Evolutionary conservation across 2,888 invertebrate species (phyloP).

Genomic region (Tiliacea citrago): DNA sequence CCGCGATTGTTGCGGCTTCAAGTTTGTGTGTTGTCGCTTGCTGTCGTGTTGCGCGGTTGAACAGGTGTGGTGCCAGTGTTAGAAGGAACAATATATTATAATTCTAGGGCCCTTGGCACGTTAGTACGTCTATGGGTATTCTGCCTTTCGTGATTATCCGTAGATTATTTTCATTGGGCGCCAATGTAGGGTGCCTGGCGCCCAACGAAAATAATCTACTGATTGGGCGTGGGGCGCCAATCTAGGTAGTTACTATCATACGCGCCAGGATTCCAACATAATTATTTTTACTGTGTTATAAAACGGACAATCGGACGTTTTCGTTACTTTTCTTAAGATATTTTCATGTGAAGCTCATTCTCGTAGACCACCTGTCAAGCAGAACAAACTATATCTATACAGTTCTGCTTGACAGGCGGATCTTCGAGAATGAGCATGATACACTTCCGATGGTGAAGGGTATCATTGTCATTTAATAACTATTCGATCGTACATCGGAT

Average conservation of each 20-base stretch:
- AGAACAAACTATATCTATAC: too few species aligned
- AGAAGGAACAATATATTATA: slow-evolving; percentile 22
- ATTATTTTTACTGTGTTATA: not conserved
- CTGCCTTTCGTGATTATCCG: not conserved
- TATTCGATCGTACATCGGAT: not conserved
- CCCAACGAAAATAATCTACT: not conserved
- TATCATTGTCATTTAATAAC: not conserved
- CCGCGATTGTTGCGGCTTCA: slow-evolving; percentile 67
- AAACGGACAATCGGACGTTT: not conserved
- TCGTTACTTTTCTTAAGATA: not conserved
- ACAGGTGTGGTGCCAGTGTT: slow-evolving; percentile 11
- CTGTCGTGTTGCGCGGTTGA: slow-evolving; percentile 47
- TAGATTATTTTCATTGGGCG: not conserved
- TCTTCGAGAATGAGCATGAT: too few species aligned
- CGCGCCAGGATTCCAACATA: not conserved
- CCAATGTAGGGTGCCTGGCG: not conserved
- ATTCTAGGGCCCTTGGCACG: too few species aligned
- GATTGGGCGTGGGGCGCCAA: too few species aligned
- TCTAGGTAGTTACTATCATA: not conserved
- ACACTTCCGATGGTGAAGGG: too few species aligned
- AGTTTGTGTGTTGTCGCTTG: slow-evolving; percentile 68
- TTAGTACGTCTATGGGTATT: not conserved
- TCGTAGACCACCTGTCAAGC: not conserved
- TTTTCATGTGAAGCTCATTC: not conserved
- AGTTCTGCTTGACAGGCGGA: too few species aligned